Evolutionary conservation across 2,113 vertebrate species (phyloP), one percentile per base, ranked within the genome.

Genomic region (Eulemur rufifrons): DNA sequence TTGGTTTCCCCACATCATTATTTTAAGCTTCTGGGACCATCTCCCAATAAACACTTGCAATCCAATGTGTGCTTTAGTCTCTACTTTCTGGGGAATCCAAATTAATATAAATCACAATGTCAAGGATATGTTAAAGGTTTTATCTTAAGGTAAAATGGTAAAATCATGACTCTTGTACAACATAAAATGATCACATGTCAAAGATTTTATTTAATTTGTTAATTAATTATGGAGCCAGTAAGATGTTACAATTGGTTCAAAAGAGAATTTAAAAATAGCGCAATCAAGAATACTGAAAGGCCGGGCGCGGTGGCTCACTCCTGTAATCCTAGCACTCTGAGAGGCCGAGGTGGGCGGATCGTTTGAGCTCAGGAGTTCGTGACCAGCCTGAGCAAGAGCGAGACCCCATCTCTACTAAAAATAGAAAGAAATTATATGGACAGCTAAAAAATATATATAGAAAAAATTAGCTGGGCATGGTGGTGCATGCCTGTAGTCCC

Each of bases 191-290:
- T 83, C 20, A 76, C 34, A 63, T 61, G 21, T 88, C 86, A 87
- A 96, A 74, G 6, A 89, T 86, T 93, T 83, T 86, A 66, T 80
- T 92, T 94, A 73, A 91, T 50, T 74, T 89, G 69, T 80, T 86
- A 86, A 89, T 74, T 95, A 95, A 86, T 76, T 29, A 95, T 59
- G 25, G 5, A 92, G 52, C 61, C 21, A 64, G 17, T 63, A 92
- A 94, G 56, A 64, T 76, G 39, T 68, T 74, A 61, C 37, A 80
- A 92, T 13, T 86, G n/a, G 39, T 86, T 91, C 78, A 86, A 96
- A 85, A 34, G 56, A 86, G 17, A 92, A 92, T 88, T 90, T 11
- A 86, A 90, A 92, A 93, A 89, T 18, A 86, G 2, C 37, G 89
- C 45, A 56, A 7, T 83, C 23, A 47, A 15, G 8, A 91, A 37